Conservation (phyloP, 1,140 invertebrate species). For the Trachymyrmex septentrionalis region DNA sequence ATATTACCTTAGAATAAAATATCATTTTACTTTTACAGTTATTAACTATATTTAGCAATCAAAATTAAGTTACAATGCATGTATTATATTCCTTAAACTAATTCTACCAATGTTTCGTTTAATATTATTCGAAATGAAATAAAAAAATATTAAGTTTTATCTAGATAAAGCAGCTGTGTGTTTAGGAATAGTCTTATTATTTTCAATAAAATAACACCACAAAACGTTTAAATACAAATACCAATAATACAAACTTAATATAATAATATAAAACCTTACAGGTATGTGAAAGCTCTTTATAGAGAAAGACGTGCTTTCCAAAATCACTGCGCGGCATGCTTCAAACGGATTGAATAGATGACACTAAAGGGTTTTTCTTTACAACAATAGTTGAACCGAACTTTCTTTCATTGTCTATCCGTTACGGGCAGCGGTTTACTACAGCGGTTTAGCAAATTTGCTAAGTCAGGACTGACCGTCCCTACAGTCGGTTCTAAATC, state of each 20-base stretch:
- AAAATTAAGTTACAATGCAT: background rate
- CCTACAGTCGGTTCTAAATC: background rate
- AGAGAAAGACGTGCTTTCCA: background rate
- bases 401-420: conserved; percentile 20
- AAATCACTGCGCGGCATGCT: background rate
- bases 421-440: background rate
- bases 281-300: no score
- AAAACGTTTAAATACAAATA: background rate
- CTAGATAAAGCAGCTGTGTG: background rate
- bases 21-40: background rate
- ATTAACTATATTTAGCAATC: background rate
- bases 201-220: background rate
- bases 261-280: no score
- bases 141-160: background rate
- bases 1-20: no score
- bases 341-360: background rate
- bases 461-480: background rate
- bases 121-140: background rate
- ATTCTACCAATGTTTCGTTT: background rate
- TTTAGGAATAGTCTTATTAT: background rate
- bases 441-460: background rate
- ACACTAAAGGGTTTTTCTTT: background rate
- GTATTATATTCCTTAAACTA: background rate
- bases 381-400: background rate
- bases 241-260: no score